Base-by-base conservation (phyloP, 2,888 invertebrate genomes). In the Thysanoteuthis rhombus region DNA sequence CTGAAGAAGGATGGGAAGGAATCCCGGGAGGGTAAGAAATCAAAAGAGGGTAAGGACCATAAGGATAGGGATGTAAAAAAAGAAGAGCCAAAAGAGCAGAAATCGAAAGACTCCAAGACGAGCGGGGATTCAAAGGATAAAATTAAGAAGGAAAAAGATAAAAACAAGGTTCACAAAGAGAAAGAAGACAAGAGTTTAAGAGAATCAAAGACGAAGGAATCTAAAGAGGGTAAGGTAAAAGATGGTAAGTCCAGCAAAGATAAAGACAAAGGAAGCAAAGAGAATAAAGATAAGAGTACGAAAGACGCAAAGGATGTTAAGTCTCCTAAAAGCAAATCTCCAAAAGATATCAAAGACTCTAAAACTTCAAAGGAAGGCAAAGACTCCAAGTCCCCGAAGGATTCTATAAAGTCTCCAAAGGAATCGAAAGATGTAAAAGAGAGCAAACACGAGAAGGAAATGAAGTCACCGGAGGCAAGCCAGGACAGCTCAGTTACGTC, bases 321-420 rank as follows among this genome's bases (percentile, higher is more conserved):
- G 28, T 45, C 92, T 8, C 92, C 92, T 6, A 92, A 22, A 42
- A 45, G 38, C 40, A 92, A 92, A 32, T 92, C 92, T 0, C 92
- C 92, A 4, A 92, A 92, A 92, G 92, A 92, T 16, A 4, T 32
- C 5, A 92, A 92, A 45, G 45, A 91, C 42, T 42, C 40, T 42
- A 42, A 40, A 91, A 16, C 91, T 10, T 42, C 40, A 90, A 40
- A 39, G 36, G 92, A 92, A 1, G 16, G 32, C 5, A 92, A 92
- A 92, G 45, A 92, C 19, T 45, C 92, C 16, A 92, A 92, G 28
- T 92, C 92, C 19, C 92, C 92, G 45, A 92, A 42, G 3, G 92
- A 92, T 42, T 92, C 92, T 22, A 45, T 92, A 45, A 92, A 92
- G 39, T 92, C 92, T 28, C 92, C 92, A 28, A 92, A 92, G 45